Base-by-base conservation (phyloP, 2,797 vertebrate genomes). In the Sebastes itinus region DNA sequence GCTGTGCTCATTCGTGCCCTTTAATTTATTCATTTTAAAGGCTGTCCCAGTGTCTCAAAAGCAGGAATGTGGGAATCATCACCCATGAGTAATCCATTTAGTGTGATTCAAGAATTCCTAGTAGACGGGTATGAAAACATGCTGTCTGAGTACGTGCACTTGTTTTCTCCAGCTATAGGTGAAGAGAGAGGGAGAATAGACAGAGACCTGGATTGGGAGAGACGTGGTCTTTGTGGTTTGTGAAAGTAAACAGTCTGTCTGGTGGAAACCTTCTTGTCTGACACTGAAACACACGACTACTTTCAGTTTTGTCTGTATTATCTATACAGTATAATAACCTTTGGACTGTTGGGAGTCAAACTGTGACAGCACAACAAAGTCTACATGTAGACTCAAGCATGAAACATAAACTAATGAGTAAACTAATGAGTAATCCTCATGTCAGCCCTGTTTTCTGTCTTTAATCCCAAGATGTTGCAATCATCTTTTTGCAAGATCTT, bases 171-270 rank as follows among this genome's bases (percentile, higher is more conserved):
- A 70, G 74, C 64, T 83, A 80, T 72, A 84, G 83, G 58, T 80
- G 79, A 32, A 65, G 27, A 55, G 59, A 77, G 64, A 68, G 66
- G 49, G 61, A 60, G 52, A 25, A 52, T 7, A 32, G 7, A 32
- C 65, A 60, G 55, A 67, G 71, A 75, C 65, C 59, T 72, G 35
- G 64, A 60, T 9, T 38, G 35, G 28, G 67, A 77, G 73, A 83
- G 65, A 72, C 6, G 10, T 78, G 66, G 77, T 82, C 28, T 74
- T 46, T 70, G 89, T 82, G 84, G 89, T 81, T 25, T 76, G 78
- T 64, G 71, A 93, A 88, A 90, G 78, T 73, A 92, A 90, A 92
- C 88, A 91, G 60, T 75, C 81, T 78, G 91, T 91, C 89, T 89
- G 84, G 73, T 79, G 81, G 84, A 88, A 88, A 91, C 77, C 72